Base-by-base conservation (phyloP, 1,140 invertebrate genomes). In the Philopotamus ludificatus region DNA sequence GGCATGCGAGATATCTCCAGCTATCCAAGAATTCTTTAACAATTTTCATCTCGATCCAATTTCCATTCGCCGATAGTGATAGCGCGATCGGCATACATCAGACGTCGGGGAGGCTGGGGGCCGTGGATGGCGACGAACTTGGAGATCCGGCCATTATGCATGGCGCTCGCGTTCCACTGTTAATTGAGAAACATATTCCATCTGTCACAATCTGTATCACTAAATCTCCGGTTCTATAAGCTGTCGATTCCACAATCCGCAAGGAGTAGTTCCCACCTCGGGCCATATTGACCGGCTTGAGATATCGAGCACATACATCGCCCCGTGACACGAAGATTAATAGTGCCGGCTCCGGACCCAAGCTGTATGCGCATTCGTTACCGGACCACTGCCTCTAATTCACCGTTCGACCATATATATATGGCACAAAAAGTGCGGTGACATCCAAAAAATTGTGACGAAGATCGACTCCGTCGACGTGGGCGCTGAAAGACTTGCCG, bases 181-280 rank as follows among this genome's bases (percentile, higher is more conserved):
- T 60, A 60, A 60, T 60, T 60, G 57, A 10, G 28, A 60, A 60
- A 60, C 57, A 60, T 60, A 60, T 60, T 22, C 57, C 41, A 42
- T 44, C 18, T 44, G 42, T 45, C 57, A 39, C 53, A 25, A n/a
- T 57, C 53, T 57, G 34, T 42, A 57, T 57, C 53, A 57, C 21
- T 60, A 60, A 60, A 60, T 60, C 57, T 60, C 44, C 42, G 41
- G 57, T 47, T 25, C 15, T 15, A 25, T 25, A 20, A 25, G 20
- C 53, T 60, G 57, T 60, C 57, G 57, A 60, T 60, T 60, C 41
- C 57, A 60, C 57, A 44, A 60, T 60, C 57, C 57, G 22, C 57
- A 60, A 60, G 41, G 44, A 47, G 57, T 15, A 18, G n/a, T 28
- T 20, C 15, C 57, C n/a, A 18, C 10, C 41, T 45, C 26, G 12